Base-by-base conservation (phyloP, 2,888 invertebrate species). In the Marronus borbonicus region DNA sequence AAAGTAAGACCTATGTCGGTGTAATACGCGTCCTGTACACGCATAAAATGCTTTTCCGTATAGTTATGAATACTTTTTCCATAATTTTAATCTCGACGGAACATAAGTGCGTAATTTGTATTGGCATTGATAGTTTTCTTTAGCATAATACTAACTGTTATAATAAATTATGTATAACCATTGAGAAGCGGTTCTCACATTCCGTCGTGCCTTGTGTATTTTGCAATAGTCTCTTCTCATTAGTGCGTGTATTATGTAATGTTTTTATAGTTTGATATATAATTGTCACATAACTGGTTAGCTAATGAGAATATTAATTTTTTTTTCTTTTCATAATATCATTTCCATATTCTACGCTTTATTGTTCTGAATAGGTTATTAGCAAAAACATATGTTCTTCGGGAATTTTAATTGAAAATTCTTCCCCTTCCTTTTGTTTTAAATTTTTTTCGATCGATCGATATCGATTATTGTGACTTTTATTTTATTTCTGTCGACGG, bases 211-310 rank as follows among this genome's bases (percentile, higher is more conserved):
- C 36, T 12, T n/a, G 39, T 39, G n/a, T 17, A 70, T 70, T 70
- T 31, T 70, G 55, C 28, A 70, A 70, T 70, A 36, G 70, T 3
- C 58, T 70, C 70, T 55, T 70, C 70, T 70, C 31, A 31, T 69
- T 52, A 50, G 52, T 50, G 20, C 39, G 55, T 31, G 17, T 52
- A 31, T 55, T 70, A 70, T 50, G 20, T 55, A 55, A 70, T 58
- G n/a, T 24, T 50, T 24, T 24, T 20, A 49, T 44, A 20, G 17
- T 68, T 44, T 24, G 12, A 49, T 68, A 49, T 68, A 49, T 24
- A 17, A 68, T 49, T 68, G 20, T 24, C 49, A 28, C 68, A 68
- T 68, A 68, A 68, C 68, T 49, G 49, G 12, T 60, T 68, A 49
- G 49, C 44, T 20, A 68, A 49, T 68, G 44, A 50, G 49, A 50